Evolutionary conservation across 2,113 vertebrate species (phyloP).

Genomic region (Ploceus nigricollis): DNA sequence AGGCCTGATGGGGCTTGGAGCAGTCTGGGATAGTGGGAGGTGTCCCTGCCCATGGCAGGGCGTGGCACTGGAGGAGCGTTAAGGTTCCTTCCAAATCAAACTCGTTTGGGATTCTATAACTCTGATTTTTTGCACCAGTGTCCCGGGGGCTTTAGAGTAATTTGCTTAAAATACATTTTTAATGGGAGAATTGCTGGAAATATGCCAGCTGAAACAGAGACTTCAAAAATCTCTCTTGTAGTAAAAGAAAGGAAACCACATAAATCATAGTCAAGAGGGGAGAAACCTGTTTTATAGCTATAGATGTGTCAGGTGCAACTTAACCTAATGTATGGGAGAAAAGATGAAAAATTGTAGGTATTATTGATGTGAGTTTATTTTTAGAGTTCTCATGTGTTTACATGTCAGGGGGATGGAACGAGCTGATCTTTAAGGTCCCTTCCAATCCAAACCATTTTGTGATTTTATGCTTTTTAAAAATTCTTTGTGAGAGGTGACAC

Average conservation of each 20-base stretch:
- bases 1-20: fast-evolving
- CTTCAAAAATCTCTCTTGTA: not conserved
- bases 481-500: not conserved
- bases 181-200: conserved; percentile 11
- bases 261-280: not conserved
- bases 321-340: not conserved
- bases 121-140: not conserved
- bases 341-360: not conserved
- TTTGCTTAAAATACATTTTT: conserved; percentile 15
- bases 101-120: not conserved
- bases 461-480: not conserved
- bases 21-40: fast-evolving
- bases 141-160: not conserved
- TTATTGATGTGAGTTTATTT: not conserved
- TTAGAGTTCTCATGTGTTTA: not conserved
- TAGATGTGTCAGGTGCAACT: not conserved
- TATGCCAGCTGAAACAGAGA: not conserved
- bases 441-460: not conserved
- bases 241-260: not conserved
- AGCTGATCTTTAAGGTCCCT: not conserved
- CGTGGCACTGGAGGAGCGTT: not conserved
- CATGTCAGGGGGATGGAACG: fast-evolving
- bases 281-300: not conserved
- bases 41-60: not conserved
- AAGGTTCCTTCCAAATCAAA: not conserved